phyloP scores from a whole-genome alignment of 1,140 invertebrate species.

The Danaus melanippus region DNA sequence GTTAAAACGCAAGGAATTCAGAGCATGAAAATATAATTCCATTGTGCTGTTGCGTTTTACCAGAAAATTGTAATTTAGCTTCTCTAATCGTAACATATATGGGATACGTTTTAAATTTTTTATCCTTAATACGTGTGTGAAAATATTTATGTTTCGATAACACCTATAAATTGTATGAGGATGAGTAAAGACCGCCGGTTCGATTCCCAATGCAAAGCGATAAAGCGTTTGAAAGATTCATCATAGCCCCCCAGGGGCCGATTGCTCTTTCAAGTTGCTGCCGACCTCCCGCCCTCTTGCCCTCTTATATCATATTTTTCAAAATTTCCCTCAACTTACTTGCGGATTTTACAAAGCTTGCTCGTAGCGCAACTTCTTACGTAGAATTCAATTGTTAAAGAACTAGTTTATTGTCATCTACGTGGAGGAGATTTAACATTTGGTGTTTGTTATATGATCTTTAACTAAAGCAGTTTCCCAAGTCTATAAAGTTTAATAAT shows the following conservation, averaged over 20 bases:
- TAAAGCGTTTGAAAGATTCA: constrained; percentile 65
- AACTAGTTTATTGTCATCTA: no score
- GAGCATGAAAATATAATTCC: no score
- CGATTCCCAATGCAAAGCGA: constrained; percentile 57
- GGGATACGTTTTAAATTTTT: not conserved
- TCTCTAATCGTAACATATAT: no score
- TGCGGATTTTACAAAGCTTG: constrained; percentile 31
- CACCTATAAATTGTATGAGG: constrained; percentile 21
- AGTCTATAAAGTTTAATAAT: no score
- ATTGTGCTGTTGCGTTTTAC: no score
- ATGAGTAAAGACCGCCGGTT: constrained; percentile 31
- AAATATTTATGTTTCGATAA: constrained; percentile 17
- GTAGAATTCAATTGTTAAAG: constrained; percentile 34
- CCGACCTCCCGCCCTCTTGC: constrained; percentile 40
- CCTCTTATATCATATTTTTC: constrained; percentile 55
- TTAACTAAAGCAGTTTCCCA: no score
- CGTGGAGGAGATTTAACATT: no score
- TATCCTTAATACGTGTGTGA: constrained; percentile 7
- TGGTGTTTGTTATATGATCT: no score
- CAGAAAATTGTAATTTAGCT: no score
- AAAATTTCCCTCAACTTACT: constrained; percentile 47
- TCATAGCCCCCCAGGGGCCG: constrained; percentile 48
- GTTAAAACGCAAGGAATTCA: constrained; percentile 3
- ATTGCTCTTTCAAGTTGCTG: constrained; percentile 58
- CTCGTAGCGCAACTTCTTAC: constrained; percentile 30